A percentile compares a stretch with the other conserved stretches of the same genome.
Conservation (phyloP, 2,888 invertebrate genomes). For the Mechanitis mazaeus region DNA sequence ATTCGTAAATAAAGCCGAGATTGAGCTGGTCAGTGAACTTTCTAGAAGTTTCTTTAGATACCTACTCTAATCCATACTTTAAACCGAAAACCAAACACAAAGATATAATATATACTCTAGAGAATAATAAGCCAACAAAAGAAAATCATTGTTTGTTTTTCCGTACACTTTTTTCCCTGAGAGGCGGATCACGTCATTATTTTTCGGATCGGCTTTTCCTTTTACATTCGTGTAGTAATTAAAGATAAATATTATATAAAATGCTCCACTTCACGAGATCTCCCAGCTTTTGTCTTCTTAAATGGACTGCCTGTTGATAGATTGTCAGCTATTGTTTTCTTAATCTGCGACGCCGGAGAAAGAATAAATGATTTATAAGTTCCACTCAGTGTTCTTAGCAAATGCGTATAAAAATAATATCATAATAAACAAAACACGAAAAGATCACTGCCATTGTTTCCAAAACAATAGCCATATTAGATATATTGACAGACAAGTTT, state of each 20-base stretch:
- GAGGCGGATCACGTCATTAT: conserved; percentile 68
- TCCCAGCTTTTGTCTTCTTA: conserved; percentile 59
- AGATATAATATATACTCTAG: conserved; percentile 67
- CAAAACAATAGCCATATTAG: no score
- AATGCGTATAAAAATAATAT: conserved; percentile 27
- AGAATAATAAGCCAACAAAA: conserved; percentile 74
- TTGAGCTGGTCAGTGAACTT: conserved; percentile 28
- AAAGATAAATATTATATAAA: conserved; percentile 76
- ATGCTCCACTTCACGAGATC: conserved; percentile 62
- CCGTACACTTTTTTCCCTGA: conserved; percentile 54
- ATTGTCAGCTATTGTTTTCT: conserved; percentile 71
- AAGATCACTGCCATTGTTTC: background rate
- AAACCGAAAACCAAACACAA: conserved; percentile 34
- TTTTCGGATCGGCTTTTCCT: conserved; percentile 47
- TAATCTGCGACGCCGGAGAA: conserved; percentile 59
- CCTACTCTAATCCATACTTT: conserved; percentile 32
- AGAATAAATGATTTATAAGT: conserved; percentile 71
- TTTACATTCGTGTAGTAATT: conserved; percentile 65
- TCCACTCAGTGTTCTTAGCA: conserved; percentile 31
- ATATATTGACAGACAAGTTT: no score
- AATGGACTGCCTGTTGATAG: conserved; percentile 65
- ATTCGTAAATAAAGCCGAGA: conserved; percentile 23
- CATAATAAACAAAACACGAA: conserved; percentile 11
- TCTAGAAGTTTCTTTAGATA: conserved; percentile 26
- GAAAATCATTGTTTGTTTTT: conserved; percentile 73